A percentile compares a stretch with the other conserved stretches of the same genome.
Conservation (phyloP, 2,797 vertebrate genomes). For the Darevskia nairensis region DNA sequence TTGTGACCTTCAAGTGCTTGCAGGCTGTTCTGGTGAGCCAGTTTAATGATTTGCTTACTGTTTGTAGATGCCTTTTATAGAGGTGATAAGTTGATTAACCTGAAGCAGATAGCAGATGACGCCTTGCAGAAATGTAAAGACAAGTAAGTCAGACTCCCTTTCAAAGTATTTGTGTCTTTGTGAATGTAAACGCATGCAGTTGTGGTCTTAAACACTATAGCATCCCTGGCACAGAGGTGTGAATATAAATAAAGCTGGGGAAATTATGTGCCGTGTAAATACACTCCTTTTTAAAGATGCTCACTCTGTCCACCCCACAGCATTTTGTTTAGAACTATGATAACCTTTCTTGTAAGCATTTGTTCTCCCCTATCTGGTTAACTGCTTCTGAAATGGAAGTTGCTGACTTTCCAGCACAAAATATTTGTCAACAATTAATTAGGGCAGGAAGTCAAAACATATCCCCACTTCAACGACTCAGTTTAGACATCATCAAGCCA, state of each 20-base stretch:
- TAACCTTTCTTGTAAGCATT: neutral
- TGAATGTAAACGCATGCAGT: neutral
- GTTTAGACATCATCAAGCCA: neutral
- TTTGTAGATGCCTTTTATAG: constrained; percentile 94
- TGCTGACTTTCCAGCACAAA: neutral
- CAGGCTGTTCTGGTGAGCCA: constrained; percentile 20
- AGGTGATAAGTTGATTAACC: constrained; percentile 95
- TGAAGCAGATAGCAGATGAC: constrained; percentile 94
- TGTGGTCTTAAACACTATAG: neutral
- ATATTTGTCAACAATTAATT: neutral
- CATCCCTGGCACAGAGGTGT: neutral
- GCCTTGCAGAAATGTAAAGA: constrained; percentile 91
- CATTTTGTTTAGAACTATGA: neutral
- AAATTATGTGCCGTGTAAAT: fast-evolving
- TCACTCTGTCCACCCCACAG: neutral
- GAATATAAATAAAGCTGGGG: neutral
- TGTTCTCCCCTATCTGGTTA: neutral
- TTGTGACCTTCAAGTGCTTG: constrained; percentile 29
- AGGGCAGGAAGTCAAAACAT: neutral
- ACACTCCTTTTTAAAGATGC: neutral
- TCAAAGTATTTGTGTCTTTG: constrained; percentile 8
- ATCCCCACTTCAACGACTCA: neutral
- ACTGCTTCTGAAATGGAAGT: fast-evolving
- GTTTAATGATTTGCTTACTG: constrained; percentile 36
- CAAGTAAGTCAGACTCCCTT: constrained; percentile 83